Conservation (phyloP, 2,797 vertebrate genomes). For the Chelmon rostratus region DNA sequence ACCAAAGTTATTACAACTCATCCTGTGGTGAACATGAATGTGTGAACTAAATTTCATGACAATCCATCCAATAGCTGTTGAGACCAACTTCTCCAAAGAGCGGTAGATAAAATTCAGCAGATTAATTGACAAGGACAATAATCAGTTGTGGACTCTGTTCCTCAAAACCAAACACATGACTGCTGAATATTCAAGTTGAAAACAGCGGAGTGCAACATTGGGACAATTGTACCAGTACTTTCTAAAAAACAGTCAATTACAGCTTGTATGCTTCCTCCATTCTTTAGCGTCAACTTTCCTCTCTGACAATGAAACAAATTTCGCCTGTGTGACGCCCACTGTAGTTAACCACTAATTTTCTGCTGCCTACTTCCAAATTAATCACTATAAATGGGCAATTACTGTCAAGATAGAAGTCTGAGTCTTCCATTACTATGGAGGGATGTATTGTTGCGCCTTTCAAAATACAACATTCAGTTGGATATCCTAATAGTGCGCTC, state of each 20-base stretch:
- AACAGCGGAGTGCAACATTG: background rate
- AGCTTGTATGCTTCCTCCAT: slow-evolving; percentile 22
- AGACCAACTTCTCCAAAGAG: no score
- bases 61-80: background rate
- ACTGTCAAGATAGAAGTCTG: slow-evolving; percentile 48
- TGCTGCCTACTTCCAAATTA: slow-evolving; percentile 45
- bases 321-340: slow-evolving; percentile 18
- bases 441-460: slow-evolving; percentile 44
- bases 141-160: background rate
- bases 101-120: background rate
- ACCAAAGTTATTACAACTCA: background rate
- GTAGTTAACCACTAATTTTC: slow-evolving; percentile 53
- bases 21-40: background rate
- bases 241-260: slow-evolving; percentile 34
- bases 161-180: slow-evolving; percentile 3
- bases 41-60: background rate
- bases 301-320: slow-evolving; percentile 39
- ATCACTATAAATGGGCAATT: slow-evolving; percentile 59
- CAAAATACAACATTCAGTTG: slow-evolving; percentile 38
- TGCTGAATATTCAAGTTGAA: slow-evolving; percentile 21
- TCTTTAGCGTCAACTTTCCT: slow-evolving; percentile 53
- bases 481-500: slow-evolving; percentile 24
- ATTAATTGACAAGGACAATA: slow-evolving; percentile 11
- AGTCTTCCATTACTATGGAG: slow-evolving; percentile 34
- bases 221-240: slow-evolving; percentile 16